phyloP scores from a whole-genome alignment of 2,113 vertebrate genomes.

The Rutilus rutilus region DNA sequence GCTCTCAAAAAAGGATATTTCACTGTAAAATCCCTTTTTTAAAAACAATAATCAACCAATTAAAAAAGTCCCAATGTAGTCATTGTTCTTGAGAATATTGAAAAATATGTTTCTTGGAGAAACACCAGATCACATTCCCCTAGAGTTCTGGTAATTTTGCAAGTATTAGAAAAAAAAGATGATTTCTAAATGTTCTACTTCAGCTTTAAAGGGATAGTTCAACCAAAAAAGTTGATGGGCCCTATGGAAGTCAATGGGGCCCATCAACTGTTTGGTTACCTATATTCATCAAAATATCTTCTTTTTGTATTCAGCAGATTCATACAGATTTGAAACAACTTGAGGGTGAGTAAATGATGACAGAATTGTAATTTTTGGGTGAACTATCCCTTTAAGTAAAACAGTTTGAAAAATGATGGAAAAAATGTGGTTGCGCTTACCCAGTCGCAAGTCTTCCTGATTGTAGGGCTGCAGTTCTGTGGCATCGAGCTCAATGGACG shows the following conservation, averaged over 20 bases:
- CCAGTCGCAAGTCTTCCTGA: slow-evolving; percentile 84
- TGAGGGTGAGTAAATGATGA: too few species aligned
- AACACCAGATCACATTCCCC: background rate
- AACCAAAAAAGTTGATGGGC: too few species aligned
- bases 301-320: too few species aligned
- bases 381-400: too few species aligned
- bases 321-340: too few species aligned
- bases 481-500: slow-evolving; percentile 76
- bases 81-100: background rate
- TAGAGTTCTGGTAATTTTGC: background rate
- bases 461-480: slow-evolving; percentile 78
- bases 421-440: slow-evolving; percentile 67
- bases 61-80: background rate
- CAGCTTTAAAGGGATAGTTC: background rate
- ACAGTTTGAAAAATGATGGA: slow-evolving; percentile 1
- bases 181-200: background rate
- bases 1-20: background rate
- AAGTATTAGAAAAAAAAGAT: too few species aligned
- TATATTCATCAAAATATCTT: too few species aligned
- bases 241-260: too few species aligned
- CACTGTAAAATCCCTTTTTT: background rate
- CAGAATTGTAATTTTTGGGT: too few species aligned
- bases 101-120: background rate
- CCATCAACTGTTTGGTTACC: too few species aligned
- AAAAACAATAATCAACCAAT: background rate